These are phyloP conservation scores for Heliothis subflexa DNA, from an alignment of 1,140 invertebrate genomes.

Conservation along the genomic window DNA sequence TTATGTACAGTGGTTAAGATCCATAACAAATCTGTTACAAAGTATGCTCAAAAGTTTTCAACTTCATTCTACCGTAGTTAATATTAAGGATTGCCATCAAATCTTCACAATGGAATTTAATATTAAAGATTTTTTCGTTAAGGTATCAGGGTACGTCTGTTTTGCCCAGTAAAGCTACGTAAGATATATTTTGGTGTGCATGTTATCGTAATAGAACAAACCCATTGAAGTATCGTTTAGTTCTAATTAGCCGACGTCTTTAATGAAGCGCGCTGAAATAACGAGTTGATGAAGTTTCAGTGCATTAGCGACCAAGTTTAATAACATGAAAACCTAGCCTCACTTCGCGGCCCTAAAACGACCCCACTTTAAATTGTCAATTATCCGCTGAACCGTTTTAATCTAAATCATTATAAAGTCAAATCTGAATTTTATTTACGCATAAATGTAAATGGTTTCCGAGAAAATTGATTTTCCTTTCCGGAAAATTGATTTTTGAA, in stretches of 20 bases:
- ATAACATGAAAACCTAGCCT: slow-evolving; percentile 22
- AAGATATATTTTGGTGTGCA: not conserved
- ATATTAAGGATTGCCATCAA: too few species aligned
- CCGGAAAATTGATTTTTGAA: slow-evolving; percentile 13
- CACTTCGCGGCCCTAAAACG: not conserved
- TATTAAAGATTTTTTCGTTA: too few species aligned
- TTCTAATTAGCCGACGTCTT: not conserved
- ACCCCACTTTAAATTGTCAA: slow-evolving; percentile 40
- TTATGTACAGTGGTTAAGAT: not conserved
- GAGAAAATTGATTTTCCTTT: slow-evolving; percentile 25
- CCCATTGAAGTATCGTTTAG: not conserved
- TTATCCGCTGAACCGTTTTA: slow-evolving; percentile 22
- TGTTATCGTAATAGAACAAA: not conserved
- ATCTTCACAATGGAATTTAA: too few species aligned
- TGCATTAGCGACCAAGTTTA: slow-evolving; percentile 54
- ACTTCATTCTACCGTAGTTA: not conserved
- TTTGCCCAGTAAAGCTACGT: not conserved
- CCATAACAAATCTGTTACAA: not conserved
- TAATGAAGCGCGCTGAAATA: slow-evolving; percentile 51
- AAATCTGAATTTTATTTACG: slow-evolving; percentile 21
- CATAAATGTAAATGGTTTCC: slow-evolving; percentile 5
- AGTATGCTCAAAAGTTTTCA: not conserved
- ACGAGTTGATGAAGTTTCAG: slow-evolving; percentile 55
- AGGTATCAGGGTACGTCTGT: too few species aligned
- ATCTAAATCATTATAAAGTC: slow-evolving; percentile 32